Evolutionary conservation across 2,888 invertebrate species (phyloP).

Genomic region (Tachystola acroxantha): DNA sequence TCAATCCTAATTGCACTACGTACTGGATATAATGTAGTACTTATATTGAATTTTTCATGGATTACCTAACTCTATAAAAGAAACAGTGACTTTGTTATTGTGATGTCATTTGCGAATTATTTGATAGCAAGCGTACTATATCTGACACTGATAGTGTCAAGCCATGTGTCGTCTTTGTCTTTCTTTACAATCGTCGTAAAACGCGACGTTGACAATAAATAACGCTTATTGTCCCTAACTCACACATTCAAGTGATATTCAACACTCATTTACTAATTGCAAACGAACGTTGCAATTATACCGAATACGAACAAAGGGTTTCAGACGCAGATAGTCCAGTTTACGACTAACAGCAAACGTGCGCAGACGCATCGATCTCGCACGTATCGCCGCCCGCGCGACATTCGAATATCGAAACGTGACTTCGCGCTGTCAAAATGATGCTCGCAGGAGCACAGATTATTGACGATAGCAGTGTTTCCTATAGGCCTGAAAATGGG

Average conservation of each 20-base stretch:
- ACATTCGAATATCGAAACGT: constrained; percentile 11
- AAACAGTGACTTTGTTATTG: too few species aligned
- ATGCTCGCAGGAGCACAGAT: constrained; percentile 71
- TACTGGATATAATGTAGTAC: too few species aligned
- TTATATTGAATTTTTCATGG: too few species aligned
- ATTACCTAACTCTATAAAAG: too few species aligned
- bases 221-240: neutral
- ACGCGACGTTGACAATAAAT: neutral
- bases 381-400: constrained; percentile 40
- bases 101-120: too few species aligned
- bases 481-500: constrained; percentile 25
- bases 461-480: constrained; percentile 52
- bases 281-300: constrained; percentile 42
- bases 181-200: too few species aligned
- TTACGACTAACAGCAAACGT: constrained; percentile 15
- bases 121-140: too few species aligned
- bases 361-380: constrained; percentile 54
- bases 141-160: neutral
- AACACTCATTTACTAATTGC: constrained; percentile 34
- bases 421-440: constrained; percentile 31
- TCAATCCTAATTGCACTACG: too few species aligned
- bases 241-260: constrained; percentile 16
- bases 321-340: constrained; percentile 25
- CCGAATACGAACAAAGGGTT: constrained; percentile 44
- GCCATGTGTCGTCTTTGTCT: too few species aligned